phyloP scores from a whole-genome alignment of 2,888 invertebrate species.

The Stenichneumon culpator region DNA sequence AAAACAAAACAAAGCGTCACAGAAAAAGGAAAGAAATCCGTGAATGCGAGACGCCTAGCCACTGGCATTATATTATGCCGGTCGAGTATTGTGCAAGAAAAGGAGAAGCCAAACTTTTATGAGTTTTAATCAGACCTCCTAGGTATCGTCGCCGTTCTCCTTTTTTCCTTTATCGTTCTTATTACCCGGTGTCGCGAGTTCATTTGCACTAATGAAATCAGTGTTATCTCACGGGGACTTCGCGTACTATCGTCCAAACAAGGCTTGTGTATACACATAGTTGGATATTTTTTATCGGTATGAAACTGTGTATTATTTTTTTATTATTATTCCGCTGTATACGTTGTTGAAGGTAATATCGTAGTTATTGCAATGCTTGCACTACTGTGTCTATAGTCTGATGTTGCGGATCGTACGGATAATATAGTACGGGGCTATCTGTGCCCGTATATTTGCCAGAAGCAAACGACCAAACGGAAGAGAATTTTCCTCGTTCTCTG shows the following conservation, averaged over 20 bases:
- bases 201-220: conserved; percentile 85
- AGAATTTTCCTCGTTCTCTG: conserved; percentile 42
- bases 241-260: conserved; percentile 72
- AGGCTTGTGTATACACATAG: conserved; percentile 29
- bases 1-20: conserved; percentile 8
- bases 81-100: conserved; percentile 64
- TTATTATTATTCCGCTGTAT: conserved; percentile 44
- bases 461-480: conserved; percentile 61
- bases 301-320: conserved; percentile 27
- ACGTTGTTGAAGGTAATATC: conserved; percentile 32
- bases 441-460: conserved; percentile 61
- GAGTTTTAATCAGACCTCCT: conserved; percentile 81
- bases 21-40: conserved; percentile 28
- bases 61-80: conserved; percentile 54
- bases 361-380: conserved; percentile 27
- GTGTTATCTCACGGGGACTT: conserved; percentile 80
- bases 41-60: conserved; percentile 13
- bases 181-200: conserved; percentile 79
- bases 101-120: conserved; percentile 80
- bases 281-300: conserved; percentile 1
- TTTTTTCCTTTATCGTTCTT: conserved; percentile 67
- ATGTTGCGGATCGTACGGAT: conserved; percentile 49
- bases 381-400: conserved; percentile 33
- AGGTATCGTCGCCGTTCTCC: conserved; percentile 16
- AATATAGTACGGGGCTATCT: conserved; percentile 58